These are phyloP conservation scores for Eupelmus urozonus DNA, from an alignment of 2,888 invertebrate genomes.

Conservation along the genomic window DNA sequence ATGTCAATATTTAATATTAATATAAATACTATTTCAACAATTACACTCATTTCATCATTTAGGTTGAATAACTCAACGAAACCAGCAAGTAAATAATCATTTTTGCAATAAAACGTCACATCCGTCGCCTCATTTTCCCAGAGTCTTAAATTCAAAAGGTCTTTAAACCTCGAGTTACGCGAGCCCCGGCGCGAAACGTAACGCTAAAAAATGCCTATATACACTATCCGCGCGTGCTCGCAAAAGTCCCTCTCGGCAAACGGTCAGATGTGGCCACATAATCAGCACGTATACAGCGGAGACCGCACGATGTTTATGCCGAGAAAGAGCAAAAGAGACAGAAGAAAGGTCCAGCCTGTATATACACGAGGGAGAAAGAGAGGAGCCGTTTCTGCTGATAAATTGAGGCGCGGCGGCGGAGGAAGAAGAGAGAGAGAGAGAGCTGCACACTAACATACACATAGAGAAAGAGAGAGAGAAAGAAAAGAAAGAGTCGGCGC, in stretches of 20 bases:
- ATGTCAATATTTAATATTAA: no score
- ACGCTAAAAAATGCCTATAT: constrained; percentile 30
- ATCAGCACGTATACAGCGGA: constrained; percentile 17
- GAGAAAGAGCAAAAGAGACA: constrained; percentile 18
- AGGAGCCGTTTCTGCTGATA: constrained; percentile 27
- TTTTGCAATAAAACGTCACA: no score
- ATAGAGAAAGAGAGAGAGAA: constrained; percentile 32
- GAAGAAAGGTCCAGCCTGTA: constrained; percentile 15
- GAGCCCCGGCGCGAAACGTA: not conserved
- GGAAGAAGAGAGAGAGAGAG: constrained; percentile 39
- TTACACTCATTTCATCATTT: no score
- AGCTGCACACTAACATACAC: no score
- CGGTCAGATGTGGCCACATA: constrained; percentile 41
- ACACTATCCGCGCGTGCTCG: constrained; percentile 12
- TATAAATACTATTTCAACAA: no score
- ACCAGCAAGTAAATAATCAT: no score
- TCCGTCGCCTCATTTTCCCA: no score
- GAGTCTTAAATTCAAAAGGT: constrained; percentile 39
- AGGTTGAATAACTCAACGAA: no score
- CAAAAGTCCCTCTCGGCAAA: constrained; percentile 36
- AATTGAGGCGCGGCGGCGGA: constrained; percentile 29
- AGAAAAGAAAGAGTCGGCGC: constrained; percentile 47
- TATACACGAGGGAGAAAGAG: constrained; percentile 23
- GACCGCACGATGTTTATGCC: not conserved
- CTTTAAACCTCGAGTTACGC: constrained; percentile 39